Base-by-base conservation (phyloP, 2,797 vertebrate species). In the Coccyzus lansbergi region DNA sequence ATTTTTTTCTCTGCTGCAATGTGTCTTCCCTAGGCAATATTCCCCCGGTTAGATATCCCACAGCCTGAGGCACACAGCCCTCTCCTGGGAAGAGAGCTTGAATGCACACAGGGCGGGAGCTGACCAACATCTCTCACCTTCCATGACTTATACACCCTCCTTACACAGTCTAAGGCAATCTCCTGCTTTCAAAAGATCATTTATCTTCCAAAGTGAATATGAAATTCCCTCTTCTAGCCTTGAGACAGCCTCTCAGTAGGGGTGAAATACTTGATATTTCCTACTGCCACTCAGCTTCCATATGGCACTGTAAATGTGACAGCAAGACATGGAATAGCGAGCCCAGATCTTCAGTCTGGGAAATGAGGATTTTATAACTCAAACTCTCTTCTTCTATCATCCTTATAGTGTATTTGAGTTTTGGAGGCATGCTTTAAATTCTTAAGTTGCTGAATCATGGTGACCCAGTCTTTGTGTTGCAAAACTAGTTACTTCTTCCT, bases 1-100 rank as follows among this genome's bases (percentile, higher is more conserved):
- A 0, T 10, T 31, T 42, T 49, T 12, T 76, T 64, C 72, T 34
- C 1, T 1, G 13, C 55, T 68, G n/a, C 6, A 1, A 6, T 13
- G 7, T 11, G 28, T 20, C 60, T 69, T 83, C 29, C 34, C 20
- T 20, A 65, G 11, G 36, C 17, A 72, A 9, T 9, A 49, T 8
- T 29, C 10, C 19, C 16, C 34, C 8, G 22, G 6, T 17, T 26
- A 29, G 38, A 31, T 15, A 59, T 18, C 36, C 34, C 31, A 53
- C 0, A 0, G 56, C 6, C 60, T 42, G 31, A 88, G 52, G 26
- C 29, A 79, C 40, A 31, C 34, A 67, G 26, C 16, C 18, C 18
- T 59, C 28, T 49, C 42, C 25, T 12, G 28, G 25, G 7, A 58
- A 65, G 21, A 31, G 22, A 65, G 49, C 33, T 49, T 58, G 22